Base-by-base conservation (phyloP, 2,113 vertebrate species). In the Ploceus nigricollis region DNA sequence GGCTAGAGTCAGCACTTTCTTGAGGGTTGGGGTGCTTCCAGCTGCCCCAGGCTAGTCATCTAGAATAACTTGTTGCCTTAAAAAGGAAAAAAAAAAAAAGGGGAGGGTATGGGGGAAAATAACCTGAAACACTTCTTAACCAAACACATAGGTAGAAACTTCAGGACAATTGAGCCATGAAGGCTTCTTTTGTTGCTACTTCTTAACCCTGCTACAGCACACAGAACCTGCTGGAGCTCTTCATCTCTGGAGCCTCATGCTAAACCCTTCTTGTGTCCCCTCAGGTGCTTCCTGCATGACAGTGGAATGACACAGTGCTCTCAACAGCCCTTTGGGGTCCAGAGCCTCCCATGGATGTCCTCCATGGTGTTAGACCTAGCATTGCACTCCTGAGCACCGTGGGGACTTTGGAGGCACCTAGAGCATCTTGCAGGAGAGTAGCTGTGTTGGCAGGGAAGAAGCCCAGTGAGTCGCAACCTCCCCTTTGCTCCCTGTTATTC, bases 21-120 rank as follows among this genome's bases (percentile, higher is more conserved):
- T 69, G 90, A 95, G 94, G 82, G 48, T 48, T 93, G 85, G 58
- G 70, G 78, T 94, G 78, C 88, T 91, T 93, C 88, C 94, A 93
- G 70, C 37, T 85, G 95, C 95, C 90, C 54, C 8, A 6, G 90
- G 90, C 78, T 68, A 94, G 75, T 80, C 48, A 60, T 82, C 84
- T 76, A 85, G 66, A 94, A 65, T 76, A 93, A 89, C 76, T 93
- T 2, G 22, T 80, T 94, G 71, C 82, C 90, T 76, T 0, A 30
- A 53, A 60, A 82, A 40, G 24, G 24, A 42, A 45, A 39, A 50
- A 37, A 54, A 64, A 37, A 35, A 6, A 13, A 4, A 1, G 3
- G 3, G 10, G 17, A 8, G 9, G 35, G n/a, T 13, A 37, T 0
- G 0, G n/a, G 17, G 39, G 16, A 5, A n/a, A 37, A 61, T 30